Base-by-base conservation (phyloP, 2,797 vertebrate genomes). In the Phalloptychus januarius region DNA sequence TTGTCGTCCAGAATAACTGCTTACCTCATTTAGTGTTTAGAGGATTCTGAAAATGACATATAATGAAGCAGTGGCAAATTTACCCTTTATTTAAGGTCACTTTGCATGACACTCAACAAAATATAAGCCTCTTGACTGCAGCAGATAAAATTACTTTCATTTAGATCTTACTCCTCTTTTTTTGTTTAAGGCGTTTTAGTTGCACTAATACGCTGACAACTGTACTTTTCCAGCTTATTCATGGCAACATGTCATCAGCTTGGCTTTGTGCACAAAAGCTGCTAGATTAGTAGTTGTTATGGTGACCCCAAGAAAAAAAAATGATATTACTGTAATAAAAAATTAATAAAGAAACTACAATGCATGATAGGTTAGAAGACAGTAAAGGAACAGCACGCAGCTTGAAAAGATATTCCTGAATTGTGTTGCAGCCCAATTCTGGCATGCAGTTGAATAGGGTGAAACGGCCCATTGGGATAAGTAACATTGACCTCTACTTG, bases 381-480 rank as follows among this genome's bases (percentile, higher is more conserved):
- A 89, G 90, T 89, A 88, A 86, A 83, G 71, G 65, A 85, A 90
- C 88, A 92, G 90, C 88, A 74, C 54, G 11, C 70, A 63, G 80
- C 87, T 87, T 86, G 81, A 89, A 89, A 5, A 82, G 67, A 84
- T 71, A 69, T 50, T 69, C 65, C 78, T 88, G 76, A n/a, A n/a
- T n/a, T 81, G 75, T 73, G 54, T 54, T 2, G 4, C 85, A 63
- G 82, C 81, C 82, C 84, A 83, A 87, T 88, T 76, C 63, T 67
- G 56, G 15, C 80, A 33, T 65, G 31, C 85, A 69, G 61, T 75
- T 88, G 87, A 91, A 86, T 82, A 79, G 82, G 76, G 85, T 85
- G 74, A 89, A 91, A 83, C 76, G 83, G 78, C 79, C 83, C 83
- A 88, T 89, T 88, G 79, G 86, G 89, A 88, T 85, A 74, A 88